Conservation (phyloP, 2,797 vertebrate species). For the Pygocentrus nattereri region DNA sequence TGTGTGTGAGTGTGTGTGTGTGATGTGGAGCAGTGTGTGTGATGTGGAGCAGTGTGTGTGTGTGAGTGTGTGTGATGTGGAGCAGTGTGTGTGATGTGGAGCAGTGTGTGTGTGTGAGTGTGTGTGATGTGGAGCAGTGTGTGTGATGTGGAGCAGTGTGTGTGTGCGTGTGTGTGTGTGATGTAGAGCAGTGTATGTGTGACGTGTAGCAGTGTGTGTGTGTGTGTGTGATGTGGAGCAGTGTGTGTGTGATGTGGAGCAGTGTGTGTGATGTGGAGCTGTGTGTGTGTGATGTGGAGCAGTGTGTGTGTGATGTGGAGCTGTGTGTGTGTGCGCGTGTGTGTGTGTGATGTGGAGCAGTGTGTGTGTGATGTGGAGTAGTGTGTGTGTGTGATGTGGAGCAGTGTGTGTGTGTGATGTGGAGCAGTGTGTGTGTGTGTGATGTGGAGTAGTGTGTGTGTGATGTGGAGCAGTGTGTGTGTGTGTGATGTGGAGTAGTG, state of each 20-base stretch:
- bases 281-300: not conserved
- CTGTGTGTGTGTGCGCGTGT: no score
- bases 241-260: no score
- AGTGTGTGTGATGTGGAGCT: not conserved
- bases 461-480: not conserved
- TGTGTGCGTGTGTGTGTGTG: no score
- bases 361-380: not conserved
- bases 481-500: not conserved
- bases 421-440: not conserved
- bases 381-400: not conserved
- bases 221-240: no score
- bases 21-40: no score
- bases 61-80: not conserved
- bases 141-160: not conserved
- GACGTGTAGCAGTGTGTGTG: not conserved
- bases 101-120: not conserved
- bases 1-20: no score
- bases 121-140: not conserved
- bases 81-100: no score
- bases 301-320: not conserved
- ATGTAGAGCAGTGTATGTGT: no score
- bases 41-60: not conserved
- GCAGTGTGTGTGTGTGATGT: no score
- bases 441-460: no score
- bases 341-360: no score